phyloP scores from a whole-genome alignment of 2,888 invertebrate genomes.

The Sphaerophoria taeniata region DNA sequence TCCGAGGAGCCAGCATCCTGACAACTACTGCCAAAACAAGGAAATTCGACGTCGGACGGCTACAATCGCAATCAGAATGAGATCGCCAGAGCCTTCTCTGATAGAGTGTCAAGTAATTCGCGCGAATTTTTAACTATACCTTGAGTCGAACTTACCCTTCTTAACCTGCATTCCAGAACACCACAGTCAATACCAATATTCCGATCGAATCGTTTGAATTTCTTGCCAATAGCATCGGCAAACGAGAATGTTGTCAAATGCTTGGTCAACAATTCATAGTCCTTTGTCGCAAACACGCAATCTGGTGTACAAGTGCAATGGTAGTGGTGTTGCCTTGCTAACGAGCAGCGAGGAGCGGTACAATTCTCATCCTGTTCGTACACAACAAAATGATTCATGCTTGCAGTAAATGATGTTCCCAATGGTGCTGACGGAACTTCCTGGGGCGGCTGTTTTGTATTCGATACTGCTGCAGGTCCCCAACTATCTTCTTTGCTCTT shows the following conservation, averaged over 20 bases:
- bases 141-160: constrained; percentile 66
- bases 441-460: background rate
- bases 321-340: constrained; percentile 87
- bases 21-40: too few species aligned
- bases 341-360: constrained; percentile 6
- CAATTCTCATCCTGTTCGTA: constrained; percentile 43
- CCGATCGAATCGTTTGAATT: constrained; percentile 54
- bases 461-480: constrained; percentile 12
- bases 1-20: too few species aligned
- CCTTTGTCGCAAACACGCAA: constrained; percentile 24
- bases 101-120: too few species aligned
- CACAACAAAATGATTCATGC: constrained; percentile 82
- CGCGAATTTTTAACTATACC: too few species aligned
- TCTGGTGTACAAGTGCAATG: constrained; percentile 84
- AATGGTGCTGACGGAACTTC: background rate
- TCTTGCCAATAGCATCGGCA: constrained; percentile 50
- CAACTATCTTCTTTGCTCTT: constrained; percentile 6
- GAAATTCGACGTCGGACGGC: too few species aligned
- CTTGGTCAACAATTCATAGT: constrained; percentile 39
- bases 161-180: constrained; percentile 41
- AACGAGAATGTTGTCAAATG: constrained; percentile 39
- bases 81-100: too few species aligned
- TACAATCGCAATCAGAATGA: too few species aligned
- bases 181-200: constrained; percentile 58
- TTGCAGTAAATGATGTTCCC: background rate